Evolutionary conservation across 2,888 invertebrate species (phyloP).

Genomic region (Zaprionus lineosus): DNA sequence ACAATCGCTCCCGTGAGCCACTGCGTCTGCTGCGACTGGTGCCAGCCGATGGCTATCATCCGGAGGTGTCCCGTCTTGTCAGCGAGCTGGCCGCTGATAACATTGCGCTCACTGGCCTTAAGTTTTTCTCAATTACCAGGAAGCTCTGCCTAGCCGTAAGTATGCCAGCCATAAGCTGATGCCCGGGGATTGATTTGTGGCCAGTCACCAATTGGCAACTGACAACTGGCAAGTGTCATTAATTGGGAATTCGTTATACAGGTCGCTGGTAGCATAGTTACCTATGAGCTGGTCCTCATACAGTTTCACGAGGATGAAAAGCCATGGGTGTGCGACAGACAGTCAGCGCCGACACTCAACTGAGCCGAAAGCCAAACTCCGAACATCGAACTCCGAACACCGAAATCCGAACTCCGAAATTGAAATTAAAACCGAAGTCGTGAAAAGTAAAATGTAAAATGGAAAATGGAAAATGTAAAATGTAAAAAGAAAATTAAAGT

Average conservation of each 20-base stretch:
- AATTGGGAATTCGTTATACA: conserved; percentile 50
- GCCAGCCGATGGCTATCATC: conserved; percentile 81
- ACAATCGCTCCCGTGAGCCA: conserved; percentile 84
- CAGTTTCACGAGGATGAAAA: conserved; percentile 84
- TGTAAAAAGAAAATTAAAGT: not conserved
- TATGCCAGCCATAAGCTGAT: too few species aligned
- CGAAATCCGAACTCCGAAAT: too few species aligned
- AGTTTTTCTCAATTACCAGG: conserved; percentile 81
- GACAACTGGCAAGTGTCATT: conserved; percentile 8
- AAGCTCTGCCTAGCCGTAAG: conserved; percentile 79
- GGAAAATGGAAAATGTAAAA: not conserved
- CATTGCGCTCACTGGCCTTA: conserved; percentile 79
- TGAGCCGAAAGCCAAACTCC: too few species aligned
- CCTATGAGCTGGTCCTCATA: conserved; percentile 85
- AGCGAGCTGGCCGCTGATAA: conserved; percentile 75
- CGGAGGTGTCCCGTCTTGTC: conserved; percentile 81
- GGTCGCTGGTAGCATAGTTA: conserved; percentile 85
- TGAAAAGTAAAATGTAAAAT: not conserved
- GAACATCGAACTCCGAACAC: too few species aligned
- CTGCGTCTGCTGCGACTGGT: conserved; percentile 81
- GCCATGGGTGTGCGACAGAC: conserved; percentile 72
- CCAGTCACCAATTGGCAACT: conserved; percentile 5
- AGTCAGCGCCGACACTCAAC: conserved; percentile 16
- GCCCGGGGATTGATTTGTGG: conserved; percentile 9
- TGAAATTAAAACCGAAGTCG: not conserved